Conservation (phyloP, 2,797 vertebrate genomes). For the Pampus argenteus region DNA sequence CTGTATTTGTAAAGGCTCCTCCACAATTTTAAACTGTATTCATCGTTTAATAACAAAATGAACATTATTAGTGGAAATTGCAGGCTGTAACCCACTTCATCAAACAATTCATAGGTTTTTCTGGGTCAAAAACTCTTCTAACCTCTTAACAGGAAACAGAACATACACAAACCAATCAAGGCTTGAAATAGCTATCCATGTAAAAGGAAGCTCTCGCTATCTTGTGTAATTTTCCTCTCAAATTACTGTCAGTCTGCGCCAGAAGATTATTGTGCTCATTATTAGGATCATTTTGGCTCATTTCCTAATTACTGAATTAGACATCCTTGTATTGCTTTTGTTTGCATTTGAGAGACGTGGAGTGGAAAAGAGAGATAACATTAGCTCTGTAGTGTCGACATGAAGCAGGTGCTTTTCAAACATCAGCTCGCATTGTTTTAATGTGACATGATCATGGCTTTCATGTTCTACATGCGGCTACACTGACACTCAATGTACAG, state of each 20-base stretch:
- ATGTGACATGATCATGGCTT: slow-evolving; percentile 54
- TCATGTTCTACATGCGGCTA: slow-evolving; percentile 37
- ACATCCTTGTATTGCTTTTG: slow-evolving; percentile 35
- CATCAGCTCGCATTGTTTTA: slow-evolving; percentile 46
- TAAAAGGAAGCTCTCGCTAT: slow-evolving; percentile 28
- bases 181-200: slow-evolving; percentile 7
- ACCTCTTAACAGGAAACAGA: slow-evolving; percentile 23
- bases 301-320: slow-evolving; percentile 59
- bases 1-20: neutral
- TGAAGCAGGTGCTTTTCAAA: slow-evolving; percentile 37
- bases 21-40: neutral
- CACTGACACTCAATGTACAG: slow-evolving; percentile 13
- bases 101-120: neutral
- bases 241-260: slow-evolving; percentile 12
- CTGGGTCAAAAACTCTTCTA: neutral
- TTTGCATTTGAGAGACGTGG: slow-evolving; percentile 34
- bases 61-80: slow-evolving; percentile 10
- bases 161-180: slow-evolving; percentile 13
- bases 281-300: slow-evolving; percentile 38
- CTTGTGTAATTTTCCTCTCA: slow-evolving; percentile 37
- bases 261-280: slow-evolving; percentile 34
- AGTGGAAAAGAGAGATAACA: slow-evolving; percentile 26
- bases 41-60: neutral
- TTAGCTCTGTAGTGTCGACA: slow-evolving; percentile 40
- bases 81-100: slow-evolving; percentile 4